Percentiles rank a stretch among this genome's conserved stretches.
These are phyloP conservation scores for Noturus placidus DNA, from an alignment of 2,113 vertebrate species.

Conservation along the genomic window DNA sequence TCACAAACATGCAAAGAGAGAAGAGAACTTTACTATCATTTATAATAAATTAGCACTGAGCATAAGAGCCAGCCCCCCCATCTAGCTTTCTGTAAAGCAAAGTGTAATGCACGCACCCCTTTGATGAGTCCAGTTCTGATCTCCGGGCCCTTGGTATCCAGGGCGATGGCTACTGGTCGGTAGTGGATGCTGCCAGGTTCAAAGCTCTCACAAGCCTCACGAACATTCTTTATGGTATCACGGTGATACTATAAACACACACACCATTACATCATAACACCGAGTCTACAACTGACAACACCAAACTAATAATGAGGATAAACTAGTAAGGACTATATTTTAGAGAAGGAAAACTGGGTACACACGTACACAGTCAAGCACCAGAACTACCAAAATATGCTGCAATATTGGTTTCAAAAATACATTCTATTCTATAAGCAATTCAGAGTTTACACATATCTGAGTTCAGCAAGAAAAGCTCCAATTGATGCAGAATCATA, in stretches of 20 bases:
- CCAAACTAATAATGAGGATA: neutral
- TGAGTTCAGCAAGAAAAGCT: too few species aligned
- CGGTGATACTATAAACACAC: slow-evolving; percentile 80
- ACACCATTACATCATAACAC: neutral
- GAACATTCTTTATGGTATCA: slow-evolving; percentile 91
- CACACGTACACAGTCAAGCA: neutral
- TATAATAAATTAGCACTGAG: neutral
- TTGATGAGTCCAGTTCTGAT: slow-evolving; percentile 96
- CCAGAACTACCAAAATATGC: neutral
- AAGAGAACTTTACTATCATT: neutral
- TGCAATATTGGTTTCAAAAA: neutral
- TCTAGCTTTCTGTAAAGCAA: neutral
- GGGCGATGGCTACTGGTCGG: slow-evolving; percentile 89
- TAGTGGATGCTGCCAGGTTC: slow-evolving; percentile 89
- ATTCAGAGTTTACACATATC: too few species aligned
- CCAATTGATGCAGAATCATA: too few species aligned
- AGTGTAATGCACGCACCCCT: slow-evolving; percentile 73
- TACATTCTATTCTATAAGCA: neutral
- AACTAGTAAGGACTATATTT: neutral
- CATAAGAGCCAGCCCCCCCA: neutral
- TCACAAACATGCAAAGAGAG: neutral
- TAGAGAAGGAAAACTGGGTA: neutral
- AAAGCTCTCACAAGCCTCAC: slow-evolving; percentile 90
- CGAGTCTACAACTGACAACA: neutral
- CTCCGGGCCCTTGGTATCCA: slow-evolving; percentile 98